Base-by-base conservation (phyloP, 1,140 invertebrate species). In the Macrobrachium nipponense region DNA sequence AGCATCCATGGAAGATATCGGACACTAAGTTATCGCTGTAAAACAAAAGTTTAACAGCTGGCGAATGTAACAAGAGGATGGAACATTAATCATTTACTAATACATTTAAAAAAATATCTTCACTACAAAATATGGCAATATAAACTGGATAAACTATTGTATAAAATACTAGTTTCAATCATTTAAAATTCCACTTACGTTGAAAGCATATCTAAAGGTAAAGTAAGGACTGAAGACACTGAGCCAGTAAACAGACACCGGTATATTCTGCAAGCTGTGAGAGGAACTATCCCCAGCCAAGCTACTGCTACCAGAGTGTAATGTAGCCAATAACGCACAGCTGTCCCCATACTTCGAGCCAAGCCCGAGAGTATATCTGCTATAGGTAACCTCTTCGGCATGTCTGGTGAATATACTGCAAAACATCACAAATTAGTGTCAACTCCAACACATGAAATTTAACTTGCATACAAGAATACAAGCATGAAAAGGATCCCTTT, bases 271-370 rank as follows among this genome's bases (percentile, higher is more conserved):
- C 97, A 98, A n/a, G 98, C 98, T 27, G 98, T 98, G 17, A 99
- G 91, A 2, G 98, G 98, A 27, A 99, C 98, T 62, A 99, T 93
- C n/a, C 97, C 98, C 6, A 99, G 93, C 98, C 98, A 99, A n/a
- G 98, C 98, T 68, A 96, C 92, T 18, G 97, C 97, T 10, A 99
- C 98, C 11, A 99, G 90, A 0, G 97, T 98, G 90, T 99, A 99
- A 77, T 99, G 98, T 8, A 99, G 92, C 97, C 98, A 99, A 91
- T 98, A 98, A 90, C 97, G 95, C 0, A 99, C 95, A 14, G 97
- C 98, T 66, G 96, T 96, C 5, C 95, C 94, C 12, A 99, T 94
- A 87, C 97, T 99, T 7, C 95, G 94, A 72, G 98, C 93, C 23
- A 99, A 92, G 2, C 98, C 98, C 82, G 95, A 95, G 0, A 97